Conservation (phyloP, 2,797 vertebrate species). For the Anabacerthia variegaticeps region DNA sequence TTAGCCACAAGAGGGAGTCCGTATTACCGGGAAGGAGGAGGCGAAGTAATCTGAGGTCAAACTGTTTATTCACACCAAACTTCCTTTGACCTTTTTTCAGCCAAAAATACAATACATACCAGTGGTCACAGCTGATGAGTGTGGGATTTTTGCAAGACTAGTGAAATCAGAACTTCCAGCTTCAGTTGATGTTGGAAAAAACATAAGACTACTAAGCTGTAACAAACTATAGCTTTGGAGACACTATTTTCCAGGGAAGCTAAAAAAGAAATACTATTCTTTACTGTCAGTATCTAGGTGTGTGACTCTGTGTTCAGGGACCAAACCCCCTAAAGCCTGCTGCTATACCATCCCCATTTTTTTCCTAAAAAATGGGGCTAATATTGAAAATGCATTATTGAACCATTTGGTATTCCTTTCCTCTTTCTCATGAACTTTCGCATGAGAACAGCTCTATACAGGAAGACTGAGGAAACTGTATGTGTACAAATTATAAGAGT, state of each 20-base stretch:
- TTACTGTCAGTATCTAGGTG: not conserved
- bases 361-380: not conserved
- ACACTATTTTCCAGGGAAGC: not conserved
- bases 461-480: not conserved
- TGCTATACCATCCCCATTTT: not conserved
- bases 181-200: not conserved
- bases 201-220: not conserved
- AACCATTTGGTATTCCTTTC: not conserved
- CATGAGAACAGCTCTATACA: fast-evolving
- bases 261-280: not conserved
- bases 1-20: conserved; percentile 12
- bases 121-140: fast-evolving
- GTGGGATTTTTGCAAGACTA: not conserved
- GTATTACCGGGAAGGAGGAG: not conserved
- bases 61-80: not conserved
- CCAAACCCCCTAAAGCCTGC: not conserved
- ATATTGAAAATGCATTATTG: not conserved
- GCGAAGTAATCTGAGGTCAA: not conserved
- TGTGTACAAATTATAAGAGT: not conserved
- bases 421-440: not conserved
- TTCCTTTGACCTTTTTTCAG: not conserved
- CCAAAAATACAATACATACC: not conserved
- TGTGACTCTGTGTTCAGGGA: not conserved
- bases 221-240: not conserved
- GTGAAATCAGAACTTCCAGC: not conserved